Base-by-base conservation (phyloP, 2,797 vertebrate species). In the Neosilurus mollespiculum region DNA sequence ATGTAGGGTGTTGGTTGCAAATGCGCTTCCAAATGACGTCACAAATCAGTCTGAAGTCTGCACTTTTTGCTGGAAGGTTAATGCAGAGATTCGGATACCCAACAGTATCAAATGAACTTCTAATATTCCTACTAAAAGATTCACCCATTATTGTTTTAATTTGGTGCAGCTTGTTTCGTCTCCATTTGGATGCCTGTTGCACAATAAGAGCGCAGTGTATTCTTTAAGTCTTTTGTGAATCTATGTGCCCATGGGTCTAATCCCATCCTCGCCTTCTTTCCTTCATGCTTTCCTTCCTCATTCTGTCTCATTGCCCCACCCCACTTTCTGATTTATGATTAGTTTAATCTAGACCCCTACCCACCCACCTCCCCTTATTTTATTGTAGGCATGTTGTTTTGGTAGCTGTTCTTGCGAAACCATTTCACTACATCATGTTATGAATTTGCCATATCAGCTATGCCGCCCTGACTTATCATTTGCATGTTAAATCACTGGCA, bases 381-480 rank as follows among this genome's bases (percentile, higher is more conserved):
- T 59, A 12, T 70, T 54, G 9, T 77, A 77, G 14, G 22, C 3
- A 20, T 70, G 15, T 69, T 65, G 22, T 49, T 51, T 43, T 75
- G 54, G 59, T 61, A 82, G 76, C 76, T 79, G 65, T 43, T 78
- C 3, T 62, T 43, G 69, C 16, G n/a, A 70, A 73, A 34, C 26
- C 9, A 18, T 66, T 58, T 6, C 1, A 2, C 43, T 61, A 53
- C 12, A 49, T 53, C 16, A 53, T 20, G 3, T 78, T 71, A 16
- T 16, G 18, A 37, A 34, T 22, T 24, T 4, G 2, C 7, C 43
- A 54, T 22, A 34, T 20, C 34, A 9, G 24, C 30, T 81, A 78
- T 90, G 83, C 88, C 82, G 90, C 89, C 87, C n/a, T 73, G 58
- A 69, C 16, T 30, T 82, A 34, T 77, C 56, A 79, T 72, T 65